Conservation (phyloP, 2,888 invertebrate species). For the Calliphora vomitoria region DNA sequence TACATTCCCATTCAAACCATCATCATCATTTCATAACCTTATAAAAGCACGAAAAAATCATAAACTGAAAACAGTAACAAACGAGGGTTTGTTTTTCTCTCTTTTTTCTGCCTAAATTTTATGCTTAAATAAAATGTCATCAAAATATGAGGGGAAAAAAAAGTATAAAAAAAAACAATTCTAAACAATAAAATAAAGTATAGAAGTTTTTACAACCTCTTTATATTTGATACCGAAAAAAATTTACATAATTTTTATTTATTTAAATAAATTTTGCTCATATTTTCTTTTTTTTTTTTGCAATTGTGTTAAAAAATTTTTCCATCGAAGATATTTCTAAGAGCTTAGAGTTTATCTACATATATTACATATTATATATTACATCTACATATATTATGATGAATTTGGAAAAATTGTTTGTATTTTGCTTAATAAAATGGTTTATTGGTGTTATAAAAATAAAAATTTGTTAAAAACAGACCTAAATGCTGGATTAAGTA, state of each 20-base stretch:
- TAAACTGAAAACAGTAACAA: conserved; percentile 45
- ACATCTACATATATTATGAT: conserved; percentile 22
- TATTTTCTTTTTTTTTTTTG: conserved; percentile 1
- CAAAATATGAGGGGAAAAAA: conserved; percentile 35
- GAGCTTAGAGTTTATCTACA: conserved; percentile 16
- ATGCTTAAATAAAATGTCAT: conserved; percentile 56
- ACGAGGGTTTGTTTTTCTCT: not conserved
- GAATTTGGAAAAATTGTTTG: conserved; percentile 4
- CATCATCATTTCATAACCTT: conserved; percentile 16
- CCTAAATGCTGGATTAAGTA: not conserved
- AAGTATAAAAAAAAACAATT: conserved; percentile 26
- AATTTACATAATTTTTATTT: conserved; percentile 41
- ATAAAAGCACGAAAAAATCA: no score
- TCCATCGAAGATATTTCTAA: not conserved
- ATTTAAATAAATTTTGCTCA: not conserved
- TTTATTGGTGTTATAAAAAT: conserved; percentile 14
- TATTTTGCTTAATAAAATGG: conserved; percentile 23
- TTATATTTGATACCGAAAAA: not conserved
- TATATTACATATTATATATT: no score
- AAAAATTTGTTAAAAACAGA: not conserved
- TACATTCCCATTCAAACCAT: conserved; percentile 6
- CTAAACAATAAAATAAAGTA: conserved; percentile 24
- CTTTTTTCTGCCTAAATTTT: conserved; percentile 15
- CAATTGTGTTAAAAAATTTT: conserved; percentile 3
- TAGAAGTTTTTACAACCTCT: conserved; percentile 26